Conservation (phyloP, 2,113 vertebrate genomes). For the Spheniscus mendiculus region DNA sequence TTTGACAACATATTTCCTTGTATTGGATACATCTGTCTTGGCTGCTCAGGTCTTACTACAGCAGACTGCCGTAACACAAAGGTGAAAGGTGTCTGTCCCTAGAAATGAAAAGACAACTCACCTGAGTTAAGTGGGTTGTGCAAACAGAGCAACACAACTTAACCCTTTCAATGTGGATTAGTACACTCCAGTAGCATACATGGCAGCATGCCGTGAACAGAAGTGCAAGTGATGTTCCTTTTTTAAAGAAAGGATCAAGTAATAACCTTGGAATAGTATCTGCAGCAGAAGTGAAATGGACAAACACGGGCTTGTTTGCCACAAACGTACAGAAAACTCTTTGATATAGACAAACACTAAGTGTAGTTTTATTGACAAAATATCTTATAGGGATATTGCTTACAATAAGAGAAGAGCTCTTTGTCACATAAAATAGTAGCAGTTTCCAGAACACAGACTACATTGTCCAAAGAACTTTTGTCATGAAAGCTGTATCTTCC, state of each 20-base stretch:
- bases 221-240: background rate
- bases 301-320: background rate
- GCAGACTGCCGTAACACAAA: background rate
- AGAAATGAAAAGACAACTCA: background rate
- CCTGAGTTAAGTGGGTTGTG: background rate
- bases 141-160: background rate
- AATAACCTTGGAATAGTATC: background rate
- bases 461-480: background rate
- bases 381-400: background rate
- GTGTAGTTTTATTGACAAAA: background rate
- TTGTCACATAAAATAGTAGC: background rate
- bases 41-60: background rate
- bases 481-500: background rate
- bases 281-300: background rate
- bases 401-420: background rate
- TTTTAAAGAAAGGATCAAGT: background rate
- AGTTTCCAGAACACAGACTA: background rate
- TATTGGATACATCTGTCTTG: background rate
- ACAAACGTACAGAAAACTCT: background rate
- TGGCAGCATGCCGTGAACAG: background rate
- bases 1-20: background rate
- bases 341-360: background rate
- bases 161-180: background rate
- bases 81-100: background rate
- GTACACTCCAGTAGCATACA: background rate